Base-by-base conservation (phyloP, 1,140 invertebrate species). In the Pogonomyrmex barbatus region DNA sequence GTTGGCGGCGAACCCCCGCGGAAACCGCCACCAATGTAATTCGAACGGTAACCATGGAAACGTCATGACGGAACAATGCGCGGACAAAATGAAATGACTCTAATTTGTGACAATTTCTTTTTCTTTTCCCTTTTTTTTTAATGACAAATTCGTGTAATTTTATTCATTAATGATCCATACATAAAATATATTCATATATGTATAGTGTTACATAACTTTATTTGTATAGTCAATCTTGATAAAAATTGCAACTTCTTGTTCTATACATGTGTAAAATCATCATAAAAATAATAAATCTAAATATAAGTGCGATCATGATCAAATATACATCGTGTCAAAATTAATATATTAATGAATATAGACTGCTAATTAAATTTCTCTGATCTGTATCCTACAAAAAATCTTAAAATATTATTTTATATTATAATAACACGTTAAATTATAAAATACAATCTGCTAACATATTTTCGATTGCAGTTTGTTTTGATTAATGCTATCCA, bases 41-140 rank as follows among this genome's bases (percentile, higher is more conserved):
- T 63, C 42, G 68, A 47, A 60, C 12, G 30, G 67, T 83, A 83
- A 47, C 42, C 33, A 83, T 73, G 30, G 79, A 50, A 8, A 82
- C 65, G 39, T 65, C 5, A 9, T 33, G 30, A 3, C 45, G 77
- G 14, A 17, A 17, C n/a, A 4, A 68, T 56, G 14, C 30, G 62
- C 77, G 77, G 47, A 9, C 2, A 68, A 81, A 68, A 45, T 0
- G 1, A 54, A 79, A 56, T 17, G 10, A 60, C 4, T 65, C 8
- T 8, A 52, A 52, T 0, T 24, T 14, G 36, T 39, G 4, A 36
- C 0, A 0, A 0, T 52, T 36, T 42, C 5, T 24, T 52, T 56
- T 10, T 58, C 12, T 12, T 24, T 42, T 54, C n/a, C n/a, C 12
- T 12, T 24, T 42, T 54, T 36, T 56, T 42, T 12, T 24, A 42